Conservation (phyloP, 2,113 vertebrate species). For the Stegostoma tigrinum region DNA sequence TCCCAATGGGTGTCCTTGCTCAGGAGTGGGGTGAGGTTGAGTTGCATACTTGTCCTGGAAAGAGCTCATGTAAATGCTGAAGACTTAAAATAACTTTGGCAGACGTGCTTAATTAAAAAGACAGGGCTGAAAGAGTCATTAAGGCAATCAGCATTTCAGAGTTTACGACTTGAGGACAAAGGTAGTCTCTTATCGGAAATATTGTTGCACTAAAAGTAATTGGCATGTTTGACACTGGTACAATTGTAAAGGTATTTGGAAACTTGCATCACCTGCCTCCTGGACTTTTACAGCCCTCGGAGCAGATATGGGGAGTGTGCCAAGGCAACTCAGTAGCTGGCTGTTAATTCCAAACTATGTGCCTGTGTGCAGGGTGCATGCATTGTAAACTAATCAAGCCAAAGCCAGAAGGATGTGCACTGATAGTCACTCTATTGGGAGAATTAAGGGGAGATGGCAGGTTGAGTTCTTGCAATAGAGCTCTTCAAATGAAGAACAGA, state of each 20-base stretch:
- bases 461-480: neutral
- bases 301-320: neutral
- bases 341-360: neutral
- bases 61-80: neutral
- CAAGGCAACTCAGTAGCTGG: neutral
- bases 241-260: neutral
- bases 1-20: neutral
- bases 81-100: neutral
- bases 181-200: neutral
- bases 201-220: neutral
- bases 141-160: neutral
- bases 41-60: neutral
- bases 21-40: neutral
- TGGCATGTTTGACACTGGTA: neutral
- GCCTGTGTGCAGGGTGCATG: neutral
- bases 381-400: neutral
- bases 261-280: slow-evolving; percentile 1
- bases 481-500: neutral
- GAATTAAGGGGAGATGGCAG: neutral
- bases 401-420: neutral
- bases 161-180: slow-evolving; percentile 13
- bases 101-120: neutral
- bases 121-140: neutral
- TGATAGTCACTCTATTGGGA: neutral
- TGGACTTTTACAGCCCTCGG: neutral